A percentile compares a stretch with the other conserved stretches of the same genome.
Evolutionary conservation across 2,888 invertebrate genomes (phyloP).

Genomic region (Philereme vetulata): DNA sequence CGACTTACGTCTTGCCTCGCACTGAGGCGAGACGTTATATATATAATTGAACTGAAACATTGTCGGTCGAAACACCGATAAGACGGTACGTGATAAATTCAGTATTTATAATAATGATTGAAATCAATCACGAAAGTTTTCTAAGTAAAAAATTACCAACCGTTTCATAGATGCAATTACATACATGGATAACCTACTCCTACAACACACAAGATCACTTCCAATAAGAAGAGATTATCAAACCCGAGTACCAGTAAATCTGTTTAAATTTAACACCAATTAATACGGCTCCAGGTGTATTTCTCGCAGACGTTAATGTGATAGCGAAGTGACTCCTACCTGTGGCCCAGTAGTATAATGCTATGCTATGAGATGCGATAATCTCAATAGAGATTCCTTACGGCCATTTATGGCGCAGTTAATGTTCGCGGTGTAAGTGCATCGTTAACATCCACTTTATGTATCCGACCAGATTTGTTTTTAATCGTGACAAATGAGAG

Average conservation of each 20-base stretch:
- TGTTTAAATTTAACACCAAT: constrained; percentile 64
- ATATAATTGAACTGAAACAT: too few species aligned
- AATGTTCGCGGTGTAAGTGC: constrained; percentile 62
- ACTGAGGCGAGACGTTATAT: too few species aligned
- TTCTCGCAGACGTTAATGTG: constrained; percentile 64
- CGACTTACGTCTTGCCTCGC: too few species aligned
- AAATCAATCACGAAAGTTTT: too few species aligned
- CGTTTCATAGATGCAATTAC: constrained; percentile 37
- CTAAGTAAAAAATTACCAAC: constrained; percentile 34
- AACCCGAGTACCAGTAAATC: constrained; percentile 52
- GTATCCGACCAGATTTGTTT: constrained; percentile 49
- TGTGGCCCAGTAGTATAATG: constrained; percentile 52
- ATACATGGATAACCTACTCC: constrained; percentile 21
- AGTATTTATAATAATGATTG: too few species aligned
- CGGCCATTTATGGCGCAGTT: constrained; percentile 62
- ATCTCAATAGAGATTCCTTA: constrained; percentile 64
- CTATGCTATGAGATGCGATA: constrained; percentile 64
- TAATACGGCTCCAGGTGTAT: constrained; percentile 57
- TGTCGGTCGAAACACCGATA: too few species aligned
- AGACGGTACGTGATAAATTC: too few species aligned
- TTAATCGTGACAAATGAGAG: constrained; percentile 42
- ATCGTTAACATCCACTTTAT: constrained; percentile 61
- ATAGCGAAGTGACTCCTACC: constrained; percentile 61
- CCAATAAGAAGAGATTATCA: constrained; percentile 46
- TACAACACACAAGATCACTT: constrained; percentile 22